A percentile compares a stretch with the other conserved stretches of the same genome.
Evolutionary conservation across 92 coral and sea anemone genomes (phyloP).

Genomic region (Bergia puertoricense): DNA sequence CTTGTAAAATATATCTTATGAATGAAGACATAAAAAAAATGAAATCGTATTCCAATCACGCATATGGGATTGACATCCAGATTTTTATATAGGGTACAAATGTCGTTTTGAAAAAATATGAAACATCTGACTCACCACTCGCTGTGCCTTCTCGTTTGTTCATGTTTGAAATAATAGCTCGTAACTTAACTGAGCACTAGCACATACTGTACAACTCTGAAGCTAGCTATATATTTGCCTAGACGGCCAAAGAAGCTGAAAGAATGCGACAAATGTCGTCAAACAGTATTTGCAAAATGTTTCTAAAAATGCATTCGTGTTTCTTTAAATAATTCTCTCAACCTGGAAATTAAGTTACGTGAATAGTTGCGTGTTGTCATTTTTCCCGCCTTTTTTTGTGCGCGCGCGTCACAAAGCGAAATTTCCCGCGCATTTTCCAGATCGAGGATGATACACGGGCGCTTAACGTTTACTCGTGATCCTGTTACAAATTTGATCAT

Average conservation of each 20-base stretch:
- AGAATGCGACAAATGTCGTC: background rate
- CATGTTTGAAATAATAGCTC: constrained; percentile 5
- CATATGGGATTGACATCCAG: too few species aligned
- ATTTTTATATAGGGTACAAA: background rate
- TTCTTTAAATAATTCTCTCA: too few species aligned
- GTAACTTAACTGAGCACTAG: background rate
- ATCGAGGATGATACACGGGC: too few species aligned
- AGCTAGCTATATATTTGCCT: background rate
- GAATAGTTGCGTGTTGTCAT: too few species aligned
- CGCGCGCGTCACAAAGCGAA: background rate
- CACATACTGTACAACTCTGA: too few species aligned
- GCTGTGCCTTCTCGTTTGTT: constrained; percentile 39
- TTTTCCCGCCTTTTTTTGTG: background rate
- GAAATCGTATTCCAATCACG: background rate
- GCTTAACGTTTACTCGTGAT: too few species aligned
- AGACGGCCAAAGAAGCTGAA: background rate
- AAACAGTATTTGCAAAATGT: background rate
- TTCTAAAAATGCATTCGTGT: too few species aligned
- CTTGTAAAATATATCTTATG: background rate
- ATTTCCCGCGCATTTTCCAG: background rate
- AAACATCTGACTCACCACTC: constrained; percentile 20
- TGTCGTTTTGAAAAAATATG: background rate
- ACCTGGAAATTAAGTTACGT: too few species aligned
- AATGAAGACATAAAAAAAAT: background rate
- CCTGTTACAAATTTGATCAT: too few species aligned